Evolutionary conservation across 2,888 invertebrate genomes (phyloP), one percentile per base, ranked within the genome.

Genomic region (Dorcus parallelipipedus): DNA sequence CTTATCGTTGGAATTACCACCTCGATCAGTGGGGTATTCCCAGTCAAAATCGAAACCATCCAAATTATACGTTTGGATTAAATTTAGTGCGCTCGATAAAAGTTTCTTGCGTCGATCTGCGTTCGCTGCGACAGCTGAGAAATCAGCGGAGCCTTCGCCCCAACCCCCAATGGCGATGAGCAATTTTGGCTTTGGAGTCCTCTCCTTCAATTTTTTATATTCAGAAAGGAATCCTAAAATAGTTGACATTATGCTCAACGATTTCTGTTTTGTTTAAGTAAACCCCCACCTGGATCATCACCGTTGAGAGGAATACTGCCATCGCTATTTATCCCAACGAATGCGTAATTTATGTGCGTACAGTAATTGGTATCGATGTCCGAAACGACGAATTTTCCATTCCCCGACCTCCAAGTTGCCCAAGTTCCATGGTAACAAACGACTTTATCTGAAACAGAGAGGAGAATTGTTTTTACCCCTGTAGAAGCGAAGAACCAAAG

Each of bases 341-440:
- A 93, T 0, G 86, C 78, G 70, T 91, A 93, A 9, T 90, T 82
- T 47, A 89, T 56, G 70, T 92, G 91, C 0, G 91, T 90, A 71
- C 91, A 92, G 0, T 90, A 77, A 6, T 73, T 75, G 0, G 88
- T 82, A 67, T 90, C 83, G 41, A 91, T 86, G 56, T 88, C 67
- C 8, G 81, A 79, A 0, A 89, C 84, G 7, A 84, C 81, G 66
- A 86, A 91, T 71, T 85, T 82, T 0, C 90, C 91, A 43, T 78
- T 71, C 0, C 82, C 84, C 0, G 72, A 74, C 39, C 91, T 82
- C 68, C 90, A 90, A 0, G 83, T 83, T 0, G 91, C 83, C 91
- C 91, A 92, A 6, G 86, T 84, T 2, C 89, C 89, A 64, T 85
- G 87, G 75, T 91, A 91, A 67, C 91, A 91, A 0, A 89, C 80